These are phyloP conservation scores for Boloria euphrosyne DNA, from an alignment of 2,888 invertebrate genomes.

Conservation along the genomic window DNA sequence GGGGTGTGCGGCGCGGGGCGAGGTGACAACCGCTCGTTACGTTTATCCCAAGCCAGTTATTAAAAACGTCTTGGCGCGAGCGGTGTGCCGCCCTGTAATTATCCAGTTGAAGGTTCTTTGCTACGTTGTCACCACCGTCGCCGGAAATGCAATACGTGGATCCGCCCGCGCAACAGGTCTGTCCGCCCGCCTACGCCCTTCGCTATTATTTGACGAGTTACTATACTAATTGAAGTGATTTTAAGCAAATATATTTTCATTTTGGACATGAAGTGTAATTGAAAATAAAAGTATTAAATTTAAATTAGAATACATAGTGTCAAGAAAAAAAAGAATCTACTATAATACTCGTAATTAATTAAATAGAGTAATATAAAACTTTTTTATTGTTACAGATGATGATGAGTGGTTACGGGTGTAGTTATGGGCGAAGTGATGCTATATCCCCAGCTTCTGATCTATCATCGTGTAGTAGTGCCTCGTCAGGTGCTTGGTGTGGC, in stretches of 20 bases:
- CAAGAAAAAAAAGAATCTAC: neutral
- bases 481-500: conserved; percentile 68
- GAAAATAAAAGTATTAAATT: neutral
- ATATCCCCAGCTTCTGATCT: conserved; percentile 74
- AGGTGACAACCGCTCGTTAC: conserved; percentile 83
- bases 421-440: conserved; percentile 78
- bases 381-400: conserved; percentile 65
- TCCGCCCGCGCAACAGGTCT: conserved; percentile 79
- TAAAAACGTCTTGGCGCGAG: conserved; percentile 83
- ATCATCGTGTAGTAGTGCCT: conserved; percentile 74
- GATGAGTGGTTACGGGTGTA: conserved; percentile 72
- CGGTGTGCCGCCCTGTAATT: conserved; percentile 82
- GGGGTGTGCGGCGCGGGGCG: conserved; percentile 67
- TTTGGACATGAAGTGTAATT: neutral
- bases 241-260: neutral
- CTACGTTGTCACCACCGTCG: conserved; percentile 72
- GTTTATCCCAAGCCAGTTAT: conserved; percentile 82
- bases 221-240: conserved; percentile 36
- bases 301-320: too few relatives aligned
- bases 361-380: conserved; percentile 7
- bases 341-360: neutral
- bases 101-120: conserved; percentile 74
- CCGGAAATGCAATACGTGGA: conserved; percentile 81
- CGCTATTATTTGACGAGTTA: conserved; percentile 50
- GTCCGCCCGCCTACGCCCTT: conserved; percentile 68